phyloP scores from a whole-genome alignment of 2,888 invertebrate species.

The Nymphalis c-album region DNA sequence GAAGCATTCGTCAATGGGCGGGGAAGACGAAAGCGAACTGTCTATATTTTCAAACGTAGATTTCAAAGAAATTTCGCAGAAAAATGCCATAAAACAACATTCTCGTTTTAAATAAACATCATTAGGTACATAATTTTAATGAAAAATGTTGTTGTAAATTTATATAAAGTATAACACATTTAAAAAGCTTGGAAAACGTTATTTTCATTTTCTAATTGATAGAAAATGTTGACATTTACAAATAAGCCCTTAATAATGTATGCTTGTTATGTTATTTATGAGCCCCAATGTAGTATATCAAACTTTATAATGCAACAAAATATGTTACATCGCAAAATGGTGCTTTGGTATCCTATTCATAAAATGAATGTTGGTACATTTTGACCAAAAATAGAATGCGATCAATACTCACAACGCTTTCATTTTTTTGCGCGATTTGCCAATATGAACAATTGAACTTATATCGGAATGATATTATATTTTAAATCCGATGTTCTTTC shows the following conservation, averaged over 20 bases:
- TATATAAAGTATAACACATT: not conserved
- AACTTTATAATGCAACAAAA: conserved; percentile 1
- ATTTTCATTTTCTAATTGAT: not conserved
- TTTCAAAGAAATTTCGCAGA: conserved; percentile 38
- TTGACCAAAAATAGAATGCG: not conserved
- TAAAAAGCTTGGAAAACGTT: not conserved
- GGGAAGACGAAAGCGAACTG: conserved; percentile 48
- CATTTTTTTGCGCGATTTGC: not conserved
- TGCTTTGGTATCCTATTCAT: not conserved
- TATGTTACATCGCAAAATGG: not conserved
- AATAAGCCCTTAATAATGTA: not conserved
- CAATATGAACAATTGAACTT: not conserved
- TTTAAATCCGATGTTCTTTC: no score
- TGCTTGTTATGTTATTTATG: not conserved
- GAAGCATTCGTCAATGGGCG: conserved; percentile 60
- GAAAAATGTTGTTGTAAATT: not conserved
- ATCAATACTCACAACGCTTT: not conserved
- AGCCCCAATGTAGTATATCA: not conserved
- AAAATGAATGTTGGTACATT: not conserved
- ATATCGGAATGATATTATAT: not conserved
- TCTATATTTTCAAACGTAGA: conserved; percentile 63
- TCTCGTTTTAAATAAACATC: not conserved
- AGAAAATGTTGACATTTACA: conserved; percentile 2
- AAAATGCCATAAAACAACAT: conserved; percentile 42
- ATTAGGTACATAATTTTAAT: not conserved